Base-by-base conservation (phyloP, 2,888 invertebrate species). In the Plagodis pulveraria region DNA sequence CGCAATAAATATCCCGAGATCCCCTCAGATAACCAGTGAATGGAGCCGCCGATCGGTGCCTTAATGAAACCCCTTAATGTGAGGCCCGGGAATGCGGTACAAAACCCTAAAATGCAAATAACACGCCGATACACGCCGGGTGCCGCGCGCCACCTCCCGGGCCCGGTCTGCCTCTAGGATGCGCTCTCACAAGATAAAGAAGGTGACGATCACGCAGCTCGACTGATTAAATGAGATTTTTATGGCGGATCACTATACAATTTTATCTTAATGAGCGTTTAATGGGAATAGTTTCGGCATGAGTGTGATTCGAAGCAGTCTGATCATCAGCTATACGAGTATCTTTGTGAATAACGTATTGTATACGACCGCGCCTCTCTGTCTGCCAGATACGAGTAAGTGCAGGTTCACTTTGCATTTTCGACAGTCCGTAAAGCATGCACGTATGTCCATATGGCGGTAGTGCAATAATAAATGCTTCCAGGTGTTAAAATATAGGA, bases 1-100 rank as follows among this genome's bases (percentile, higher is more conserved):
- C 83, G 82, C 83, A 83, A 88, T 90, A 87, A 90, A 90, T 88
- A 88, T 83, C 80, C 81, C 73, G 71, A 84, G 90, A 88, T 87
- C 79, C 76, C 78, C 80, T 83, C 85, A 71, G 89, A 89, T 89
- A 89, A 83, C 76, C 66, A 71, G 66, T 71, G 66, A 66, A 63
- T 56, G 64, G 63, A 61, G 61, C 70, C 62, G 54, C 67, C 69
- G 73, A 73, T 72, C 77, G 35, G 51, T 8, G 9, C 11, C 43
- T 68, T 82, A 81, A 83, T 83, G 79, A 77, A 77, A 78, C 72
- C 51, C n/a, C 46, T 46, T 51, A 44, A 44, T 53, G 51, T 72
- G 72, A 67, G 68, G 66, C 68, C 66, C 67, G 68, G 78, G 83
- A 78, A 83, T 82, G 70, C 73, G 73, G 70, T 78, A 83, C 83